phyloP scores from a whole-genome alignment of 2,888 invertebrate genomes.

The Melolontha melolontha region DNA sequence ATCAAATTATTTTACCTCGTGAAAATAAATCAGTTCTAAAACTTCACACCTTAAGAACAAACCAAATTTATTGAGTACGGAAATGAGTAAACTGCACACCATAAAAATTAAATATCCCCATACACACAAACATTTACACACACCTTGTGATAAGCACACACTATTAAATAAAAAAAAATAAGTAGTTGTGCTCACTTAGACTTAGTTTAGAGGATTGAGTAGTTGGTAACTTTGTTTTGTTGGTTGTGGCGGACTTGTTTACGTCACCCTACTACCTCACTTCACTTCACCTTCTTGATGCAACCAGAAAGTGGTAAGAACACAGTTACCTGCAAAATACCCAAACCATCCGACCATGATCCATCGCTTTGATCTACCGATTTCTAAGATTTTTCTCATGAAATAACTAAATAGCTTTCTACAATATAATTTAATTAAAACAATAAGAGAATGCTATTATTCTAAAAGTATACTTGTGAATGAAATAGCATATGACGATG shows the following conservation, averaged over 20 bases:
- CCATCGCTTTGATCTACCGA: slow-evolving; percentile 39
- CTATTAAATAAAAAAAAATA: slow-evolving; percentile 47
- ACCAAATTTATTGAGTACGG: slow-evolving; percentile 1
- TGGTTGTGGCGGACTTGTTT: slow-evolving; percentile 66
- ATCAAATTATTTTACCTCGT: slow-evolving; percentile 18
- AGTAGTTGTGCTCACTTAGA: slow-evolving; percentile 59
- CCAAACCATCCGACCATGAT: slow-evolving; percentile 36
- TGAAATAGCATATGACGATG: too few relatives aligned
- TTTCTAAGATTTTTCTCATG: slow-evolving; percentile 38
- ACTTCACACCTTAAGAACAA: slow-evolving; percentile 15
- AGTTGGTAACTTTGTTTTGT: slow-evolving; percentile 67
- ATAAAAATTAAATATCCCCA: background rate
- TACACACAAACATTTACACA: slow-evolving; percentile 11
- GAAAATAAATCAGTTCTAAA: background rate
- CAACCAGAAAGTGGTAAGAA: slow-evolving; percentile 67
- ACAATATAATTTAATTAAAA: background rate
- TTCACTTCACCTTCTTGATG: slow-evolving; percentile 65
- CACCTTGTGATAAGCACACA: slow-evolving; percentile 42
- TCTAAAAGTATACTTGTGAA: background rate
- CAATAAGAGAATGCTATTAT: background rate
- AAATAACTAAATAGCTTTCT: background rate
- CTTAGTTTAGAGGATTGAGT: slow-evolving; percentile 61
- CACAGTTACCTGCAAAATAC: slow-evolving; percentile 58
- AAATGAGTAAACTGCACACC: slow-evolving; percentile 24
- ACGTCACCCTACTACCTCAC: slow-evolving; percentile 64